phyloP scores from a whole-genome alignment of 2,797 vertebrate genomes.

The Tauraco hartlaubi region DNA sequence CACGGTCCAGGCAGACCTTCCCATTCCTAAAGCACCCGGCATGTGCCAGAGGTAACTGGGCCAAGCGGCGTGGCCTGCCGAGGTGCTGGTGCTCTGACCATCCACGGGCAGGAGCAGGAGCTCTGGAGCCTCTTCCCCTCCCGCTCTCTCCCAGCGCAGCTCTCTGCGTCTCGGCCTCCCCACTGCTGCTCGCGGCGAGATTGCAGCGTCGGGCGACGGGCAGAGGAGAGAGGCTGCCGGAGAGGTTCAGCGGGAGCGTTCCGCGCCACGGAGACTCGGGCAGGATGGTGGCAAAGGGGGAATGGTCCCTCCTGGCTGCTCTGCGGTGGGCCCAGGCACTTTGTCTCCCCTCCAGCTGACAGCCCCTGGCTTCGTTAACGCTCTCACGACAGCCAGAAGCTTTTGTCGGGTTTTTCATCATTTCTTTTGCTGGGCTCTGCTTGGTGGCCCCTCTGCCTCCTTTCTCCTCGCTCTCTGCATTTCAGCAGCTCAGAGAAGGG shows the following conservation, averaged over 20 bases:
- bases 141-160: background rate
- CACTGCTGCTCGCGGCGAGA: background rate
- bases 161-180: background rate
- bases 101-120: background rate
- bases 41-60: background rate
- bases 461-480: background rate
- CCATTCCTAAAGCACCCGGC: rapidly evolving
- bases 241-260: background rate
- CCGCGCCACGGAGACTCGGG: background rate
- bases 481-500: background rate
- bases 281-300: background rate
- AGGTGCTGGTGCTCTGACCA: rapidly evolving
- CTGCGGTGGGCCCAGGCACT: background rate
- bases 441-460: too few species aligned
- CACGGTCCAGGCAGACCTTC: background rate
- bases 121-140: background rate
- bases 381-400: background rate
- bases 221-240: background rate
- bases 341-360: background rate
- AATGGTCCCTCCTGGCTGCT: background rate
- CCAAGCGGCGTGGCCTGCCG: background rate
- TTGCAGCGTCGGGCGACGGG: background rate
- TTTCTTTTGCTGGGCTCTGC: background rate
- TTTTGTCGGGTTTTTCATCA: background rate
- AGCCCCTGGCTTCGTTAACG: background rate